Percentiles rank a stretch among this genome's conserved stretches.
Conservation (phyloP, 2,888 invertebrate species). For the Metalampra italica region DNA sequence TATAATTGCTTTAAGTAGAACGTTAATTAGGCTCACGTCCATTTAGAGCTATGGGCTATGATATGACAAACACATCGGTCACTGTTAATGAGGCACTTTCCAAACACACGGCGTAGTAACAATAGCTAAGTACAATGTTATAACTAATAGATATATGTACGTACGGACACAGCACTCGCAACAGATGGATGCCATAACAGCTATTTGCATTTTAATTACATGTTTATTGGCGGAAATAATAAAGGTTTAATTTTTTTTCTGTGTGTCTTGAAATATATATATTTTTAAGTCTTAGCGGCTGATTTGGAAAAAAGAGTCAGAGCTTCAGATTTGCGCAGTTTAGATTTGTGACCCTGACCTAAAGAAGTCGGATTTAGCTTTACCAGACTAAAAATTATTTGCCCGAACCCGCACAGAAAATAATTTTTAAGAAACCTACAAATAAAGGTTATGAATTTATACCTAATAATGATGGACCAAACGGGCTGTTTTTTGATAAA, state of each 20-base stretch:
- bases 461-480: too few species aligned
- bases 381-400: too few species aligned
- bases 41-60: constrained; percentile 11
- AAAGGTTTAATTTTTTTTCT: not conserved
- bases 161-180: constrained; percentile 23
- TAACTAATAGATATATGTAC: constrained; percentile 34
- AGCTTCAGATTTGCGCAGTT: too few species aligned
- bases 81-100: constrained; percentile 48
- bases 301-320: too few species aligned
- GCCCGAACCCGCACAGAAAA: too few species aligned
- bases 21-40: constrained; percentile 11
- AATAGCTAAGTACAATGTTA: constrained; percentile 44
- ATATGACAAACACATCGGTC: constrained; percentile 8
- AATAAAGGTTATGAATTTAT: too few species aligned
- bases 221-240: constrained; percentile 11
- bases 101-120: constrained; percentile 46
- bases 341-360: too few species aligned
- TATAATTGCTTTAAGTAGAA: not conserved
- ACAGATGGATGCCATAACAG: constrained; percentile 49
- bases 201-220: constrained; percentile 42
- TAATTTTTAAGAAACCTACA: too few species aligned
- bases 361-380: too few species aligned
- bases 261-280: not conserved
- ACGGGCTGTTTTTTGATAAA: too few species aligned
- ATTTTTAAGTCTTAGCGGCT: too few species aligned